phyloP scores from a whole-genome alignment of 2,888 invertebrate genomes.

The Marronus borbonicus region DNA sequence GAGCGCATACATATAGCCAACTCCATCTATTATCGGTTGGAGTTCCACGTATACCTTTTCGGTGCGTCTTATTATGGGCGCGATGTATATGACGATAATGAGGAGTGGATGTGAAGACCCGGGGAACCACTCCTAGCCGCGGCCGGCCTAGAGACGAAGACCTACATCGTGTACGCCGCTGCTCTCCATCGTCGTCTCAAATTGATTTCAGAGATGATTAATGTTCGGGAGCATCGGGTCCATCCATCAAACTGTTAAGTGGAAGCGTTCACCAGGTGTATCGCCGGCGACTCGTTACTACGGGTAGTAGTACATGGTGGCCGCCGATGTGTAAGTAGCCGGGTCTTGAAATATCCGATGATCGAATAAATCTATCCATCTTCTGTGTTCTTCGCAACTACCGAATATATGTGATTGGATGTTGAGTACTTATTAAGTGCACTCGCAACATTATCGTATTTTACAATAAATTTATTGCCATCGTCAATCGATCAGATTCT shows the following conservation, averaged over 20 bases:
- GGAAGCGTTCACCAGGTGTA: constrained; percentile 63
- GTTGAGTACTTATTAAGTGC: too few species aligned
- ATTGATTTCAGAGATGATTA: constrained; percentile 68
- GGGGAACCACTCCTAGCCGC: constrained; percentile 34
- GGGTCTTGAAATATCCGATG: constrained; percentile 41
- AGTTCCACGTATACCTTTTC: background rate
- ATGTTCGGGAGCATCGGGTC: constrained; percentile 63
- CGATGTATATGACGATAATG: constrained; percentile 18
- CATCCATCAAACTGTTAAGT: constrained; percentile 67
- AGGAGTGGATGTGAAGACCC: background rate
- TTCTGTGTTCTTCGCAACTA: constrained; percentile 59
- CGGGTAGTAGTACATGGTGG: constrained; percentile 32
- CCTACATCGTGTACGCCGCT: constrained; percentile 4
- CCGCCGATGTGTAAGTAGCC: constrained; percentile 21
- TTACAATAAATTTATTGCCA: too few species aligned
- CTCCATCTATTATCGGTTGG: constrained; percentile 4
- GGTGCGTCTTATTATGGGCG: constrained; percentile 7
- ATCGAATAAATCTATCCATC: constrained; percentile 41
- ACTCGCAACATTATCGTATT: too few species aligned
- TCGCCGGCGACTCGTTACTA: constrained; percentile 49
- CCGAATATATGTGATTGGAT: constrained; percentile 57
- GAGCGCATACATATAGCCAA: background rate
- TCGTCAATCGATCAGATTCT: too few species aligned
- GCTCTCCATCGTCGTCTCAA: constrained; percentile 58
- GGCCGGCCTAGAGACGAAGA: background rate